Conservation (phyloP, 2,888 invertebrate genomes). For the Erannis defoliaria region DNA sequence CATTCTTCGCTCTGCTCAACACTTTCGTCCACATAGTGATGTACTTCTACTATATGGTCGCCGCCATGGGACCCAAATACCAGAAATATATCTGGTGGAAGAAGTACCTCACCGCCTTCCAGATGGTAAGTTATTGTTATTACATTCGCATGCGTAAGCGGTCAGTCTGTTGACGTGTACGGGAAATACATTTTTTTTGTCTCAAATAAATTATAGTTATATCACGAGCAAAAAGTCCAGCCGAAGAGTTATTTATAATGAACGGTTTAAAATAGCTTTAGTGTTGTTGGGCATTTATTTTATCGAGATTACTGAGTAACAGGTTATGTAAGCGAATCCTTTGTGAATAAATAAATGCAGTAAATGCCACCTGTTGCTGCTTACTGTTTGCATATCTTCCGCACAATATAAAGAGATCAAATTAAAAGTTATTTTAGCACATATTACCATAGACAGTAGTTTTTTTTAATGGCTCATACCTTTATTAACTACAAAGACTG, state of each 20-base stretch:
- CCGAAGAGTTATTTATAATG: constrained; percentile 7
- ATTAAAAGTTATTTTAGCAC: too few species aligned
- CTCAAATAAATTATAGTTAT: constrained; percentile 22
- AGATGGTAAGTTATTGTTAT: constrained; percentile 90
- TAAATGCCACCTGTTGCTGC: too few species aligned
- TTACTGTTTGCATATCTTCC: too few species aligned
- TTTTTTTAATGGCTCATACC: too few species aligned
- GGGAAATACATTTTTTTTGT: constrained; percentile 31
- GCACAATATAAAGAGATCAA: too few species aligned
- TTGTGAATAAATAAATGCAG: neutral
- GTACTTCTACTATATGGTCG: constrained; percentile 98
- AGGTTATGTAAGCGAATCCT: neutral
- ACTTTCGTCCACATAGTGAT: constrained; percentile 98
- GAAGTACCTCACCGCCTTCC: constrained; percentile 97
- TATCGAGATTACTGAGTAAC: neutral
- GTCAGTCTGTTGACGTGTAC: constrained; percentile 23
- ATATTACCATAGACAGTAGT: too few species aligned
- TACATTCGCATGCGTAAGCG: constrained; percentile 8
- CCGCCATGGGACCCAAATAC: constrained; percentile 97
- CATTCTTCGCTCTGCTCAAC: constrained; percentile 97
- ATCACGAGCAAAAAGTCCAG: constrained; percentile 22
- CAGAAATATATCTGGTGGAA: constrained; percentile 99
- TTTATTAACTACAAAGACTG: too few species aligned
- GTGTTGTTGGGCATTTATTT: neutral
- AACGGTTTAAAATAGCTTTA: neutral